phyloP scores from a whole-genome alignment of 2,113 vertebrate species.

The Gadus macrocephalus region DNA sequence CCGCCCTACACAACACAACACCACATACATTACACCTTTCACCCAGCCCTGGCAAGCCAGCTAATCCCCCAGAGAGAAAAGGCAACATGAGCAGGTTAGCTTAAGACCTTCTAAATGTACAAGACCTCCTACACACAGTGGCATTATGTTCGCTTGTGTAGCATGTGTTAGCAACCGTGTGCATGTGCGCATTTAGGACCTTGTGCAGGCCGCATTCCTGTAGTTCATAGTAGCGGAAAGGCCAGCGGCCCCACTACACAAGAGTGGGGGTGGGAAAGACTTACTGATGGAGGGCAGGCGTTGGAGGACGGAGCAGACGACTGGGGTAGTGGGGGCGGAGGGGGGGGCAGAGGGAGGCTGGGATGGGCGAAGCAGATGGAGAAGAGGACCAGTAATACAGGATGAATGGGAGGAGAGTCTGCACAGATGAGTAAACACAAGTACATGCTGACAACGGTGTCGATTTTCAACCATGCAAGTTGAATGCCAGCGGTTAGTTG shows the following conservation, averaged over 20 bases:
- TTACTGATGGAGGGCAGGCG: conserved; percentile 41
- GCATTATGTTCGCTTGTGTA: background rate
- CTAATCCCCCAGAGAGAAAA: conserved; percentile 21
- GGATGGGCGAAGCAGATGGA: conserved; percentile 36
- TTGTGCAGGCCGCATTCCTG: conserved; percentile 54
- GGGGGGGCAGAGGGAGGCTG: background rate
- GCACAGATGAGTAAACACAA: too few species aligned
- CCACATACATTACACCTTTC: background rate
- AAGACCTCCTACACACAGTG: conserved; percentile 23
- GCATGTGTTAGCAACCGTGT: background rate
- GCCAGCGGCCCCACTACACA: conserved; percentile 54
- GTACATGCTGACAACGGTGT: too few species aligned
- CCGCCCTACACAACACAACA: background rate
- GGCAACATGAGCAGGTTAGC: conserved; percentile 33
- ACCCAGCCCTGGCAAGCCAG: conserved; percentile 26
- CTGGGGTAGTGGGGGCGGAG: background rate
- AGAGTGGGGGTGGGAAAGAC: conserved; percentile 10
- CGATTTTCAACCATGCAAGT: too few species aligned
- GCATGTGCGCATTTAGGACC: conserved; percentile 12
- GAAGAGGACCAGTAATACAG: too few species aligned
- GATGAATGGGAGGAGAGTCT: too few species aligned
- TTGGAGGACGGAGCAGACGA: background rate
- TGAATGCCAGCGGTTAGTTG: too few species aligned
- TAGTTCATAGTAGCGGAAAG: conserved; percentile 55
- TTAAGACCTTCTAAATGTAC: conserved; percentile 28